Evolutionary conservation across 2,113 vertebrate genomes (phyloP), one percentile per base, ranked within the genome.

Genomic region (Nibea albiflora): DNA sequence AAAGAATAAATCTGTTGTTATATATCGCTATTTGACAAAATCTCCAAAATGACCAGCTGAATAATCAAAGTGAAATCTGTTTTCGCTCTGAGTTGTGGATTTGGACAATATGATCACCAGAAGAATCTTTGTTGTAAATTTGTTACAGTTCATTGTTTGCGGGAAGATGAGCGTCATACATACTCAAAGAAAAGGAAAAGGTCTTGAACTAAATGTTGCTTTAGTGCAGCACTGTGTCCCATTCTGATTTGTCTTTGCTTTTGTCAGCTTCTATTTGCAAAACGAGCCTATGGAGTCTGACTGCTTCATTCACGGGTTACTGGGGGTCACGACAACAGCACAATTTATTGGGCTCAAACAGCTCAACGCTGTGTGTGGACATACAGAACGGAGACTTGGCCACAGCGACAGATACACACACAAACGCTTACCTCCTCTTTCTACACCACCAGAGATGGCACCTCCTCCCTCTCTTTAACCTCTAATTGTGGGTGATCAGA

Each of bases 401-500:
- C 2, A n/a, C 42, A 67, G 22, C 16, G 0, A 24, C 58, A 19
- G 8, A 8, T 19, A 35, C 35, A 35, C 35, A 35, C 35, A 35
- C 35, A 8, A 7, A 46, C 44, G 5, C 17, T 46, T 67, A 73
- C 58, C 24, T 76, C 5, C 8, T 35, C 74, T 26, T 16, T 28
- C 7, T 52, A 26, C 57, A 26, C 28, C 20, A 67, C 49, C 46
- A 72, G 28, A 60, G 69, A 58, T 52, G 35, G 65, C 62, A 60
- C 58, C 61, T 53, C 75, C 31, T 77, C 46, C 9, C 56, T 62
- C 58, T 52, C 62, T 77, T 80, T 85, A 89, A 87, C 88, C 80
- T 28, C 89, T 94, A 95, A 95, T 95, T 94, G 93, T 86, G 3
- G 63, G 88, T 93, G 93, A 95, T 95, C 93, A 95, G 91, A 88